Conservation (phyloP, 1,140 invertebrate genomes). For the Achroia grisella region DNA sequence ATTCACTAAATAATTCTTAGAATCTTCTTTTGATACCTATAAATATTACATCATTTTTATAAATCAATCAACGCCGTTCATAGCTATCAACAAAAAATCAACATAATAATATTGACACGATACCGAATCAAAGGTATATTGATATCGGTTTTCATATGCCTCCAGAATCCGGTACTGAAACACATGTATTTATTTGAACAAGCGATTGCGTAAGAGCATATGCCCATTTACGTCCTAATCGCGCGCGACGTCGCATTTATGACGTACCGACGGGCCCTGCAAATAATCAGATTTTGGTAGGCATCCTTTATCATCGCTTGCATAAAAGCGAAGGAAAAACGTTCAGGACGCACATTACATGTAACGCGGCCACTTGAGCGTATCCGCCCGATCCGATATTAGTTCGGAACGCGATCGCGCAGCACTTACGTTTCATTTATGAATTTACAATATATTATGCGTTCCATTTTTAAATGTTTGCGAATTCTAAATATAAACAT, state of each 20-base stretch:
- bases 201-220: slow-evolving; percentile 55
- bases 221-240: slow-evolving; percentile 49
- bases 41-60: too few relatives aligned
- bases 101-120: too few relatives aligned
- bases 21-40: too few relatives aligned
- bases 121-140: too few relatives aligned
- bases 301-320: slow-evolving; percentile 63
- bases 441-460: slow-evolving; percentile 1
- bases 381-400: slow-evolving; percentile 30
- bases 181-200: slow-evolving; percentile 69
- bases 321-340: slow-evolving; percentile 67
- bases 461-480: slow-evolving; percentile 3
- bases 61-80: too few relatives aligned
- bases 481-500: slow-evolving; percentile 6
- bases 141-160: slow-evolving; percentile 44
- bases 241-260: slow-evolving; percentile 49
- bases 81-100: too few relatives aligned
- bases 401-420: slow-evolving; percentile 26
- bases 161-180: slow-evolving; percentile 51
- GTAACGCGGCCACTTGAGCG: slow-evolving; percentile 58
- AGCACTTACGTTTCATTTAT: neutral
- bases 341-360: slow-evolving; percentile 64
- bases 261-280: slow-evolving; percentile 58
- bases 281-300: slow-evolving; percentile 69
- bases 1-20: too few relatives aligned